Conservation (phyloP, 53 echinoderm and acorn worm species). For the Apostichopus leukothele region DNA sequence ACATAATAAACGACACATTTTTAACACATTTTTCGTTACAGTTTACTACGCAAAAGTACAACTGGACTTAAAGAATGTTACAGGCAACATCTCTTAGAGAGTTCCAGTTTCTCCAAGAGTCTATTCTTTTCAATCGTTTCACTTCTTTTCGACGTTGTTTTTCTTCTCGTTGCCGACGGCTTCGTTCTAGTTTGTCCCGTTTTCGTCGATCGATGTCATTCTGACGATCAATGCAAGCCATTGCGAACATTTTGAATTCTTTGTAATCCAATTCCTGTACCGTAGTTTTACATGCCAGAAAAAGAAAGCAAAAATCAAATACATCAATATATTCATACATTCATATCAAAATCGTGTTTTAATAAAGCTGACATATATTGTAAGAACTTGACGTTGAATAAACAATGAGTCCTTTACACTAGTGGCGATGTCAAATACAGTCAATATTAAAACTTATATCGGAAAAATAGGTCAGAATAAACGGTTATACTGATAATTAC, state of each 20-base stretch:
- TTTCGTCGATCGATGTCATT: conserved; percentile 85
- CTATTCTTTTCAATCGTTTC: not conserved
- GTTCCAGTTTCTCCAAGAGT: not conserved
- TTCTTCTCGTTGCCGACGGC: conserved; percentile 58
- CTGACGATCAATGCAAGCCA: conserved; percentile 97
- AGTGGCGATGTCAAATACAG: no score
- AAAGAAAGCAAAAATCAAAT: not conserved
- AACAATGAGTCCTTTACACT: no score
- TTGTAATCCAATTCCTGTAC: conserved; percentile 92
- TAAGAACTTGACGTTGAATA: no score
- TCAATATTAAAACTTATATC: no score
- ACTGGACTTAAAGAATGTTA: not conserved
- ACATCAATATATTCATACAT: not conserved
- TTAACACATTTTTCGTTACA: no score
- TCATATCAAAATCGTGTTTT: no score
- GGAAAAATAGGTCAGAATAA: no score
- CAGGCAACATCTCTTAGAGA: not conserved
- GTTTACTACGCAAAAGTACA: no score
- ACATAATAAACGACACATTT: no score
- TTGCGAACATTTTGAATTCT: conserved; percentile 98
- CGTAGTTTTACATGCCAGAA: not conserved
- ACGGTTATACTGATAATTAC: no score
- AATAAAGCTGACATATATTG: no score
- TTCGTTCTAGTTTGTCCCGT: conserved; percentile 71
- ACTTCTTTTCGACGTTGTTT: conserved; percentile 26